These are phyloP conservation scores for Eurois occulta DNA, from an alignment of 2,888 invertebrate genomes.

Conservation along the genomic window DNA sequence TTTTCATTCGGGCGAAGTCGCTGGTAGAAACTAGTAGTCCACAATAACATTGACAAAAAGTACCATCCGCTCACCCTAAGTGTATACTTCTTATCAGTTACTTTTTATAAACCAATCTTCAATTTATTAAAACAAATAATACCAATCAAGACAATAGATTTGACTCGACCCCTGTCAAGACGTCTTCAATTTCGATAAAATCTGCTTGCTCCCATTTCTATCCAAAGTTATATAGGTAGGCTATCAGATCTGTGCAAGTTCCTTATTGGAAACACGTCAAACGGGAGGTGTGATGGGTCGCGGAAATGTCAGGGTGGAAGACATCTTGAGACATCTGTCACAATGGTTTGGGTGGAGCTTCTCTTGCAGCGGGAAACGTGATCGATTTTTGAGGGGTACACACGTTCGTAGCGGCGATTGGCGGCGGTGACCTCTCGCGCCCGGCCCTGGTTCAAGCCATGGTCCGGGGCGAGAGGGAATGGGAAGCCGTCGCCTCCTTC, in stretches of 20 bases:
- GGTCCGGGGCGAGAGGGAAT: too few relatives aligned
- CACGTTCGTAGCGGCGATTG: too few relatives aligned
- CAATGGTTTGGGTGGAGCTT: slow-evolving; percentile 41
- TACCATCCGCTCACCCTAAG: background rate
- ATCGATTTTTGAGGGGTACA: background rate
- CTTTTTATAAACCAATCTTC: slow-evolving; percentile 1
- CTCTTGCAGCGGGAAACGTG: slow-evolving; percentile 40
- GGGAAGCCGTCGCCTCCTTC: too few relatives aligned
- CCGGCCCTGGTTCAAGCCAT: too few relatives aligned
- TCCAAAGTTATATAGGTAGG: slow-evolving; percentile 67
- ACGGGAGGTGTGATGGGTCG: slow-evolving; percentile 67
- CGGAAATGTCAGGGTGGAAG: slow-evolving; percentile 72
- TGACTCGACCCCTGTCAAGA: slow-evolving; percentile 57
- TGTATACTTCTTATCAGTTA: background rate
- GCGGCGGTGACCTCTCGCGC: too few relatives aligned
- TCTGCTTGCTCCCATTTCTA: slow-evolving; percentile 56
- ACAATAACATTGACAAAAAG: background rate
- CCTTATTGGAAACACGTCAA: slow-evolving; percentile 77
- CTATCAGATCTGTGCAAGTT: slow-evolving; percentile 63
- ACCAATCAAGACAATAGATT: slow-evolving; percentile 19
- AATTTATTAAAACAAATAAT: slow-evolving; percentile 37
- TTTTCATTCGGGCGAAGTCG: background rate
- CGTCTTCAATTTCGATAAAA: slow-evolving; percentile 61
- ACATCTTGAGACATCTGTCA: slow-evolving; percentile 72
- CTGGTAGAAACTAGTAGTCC: background rate